Percentiles rank a stretch among this genome's conserved stretches.
phyloP scores from a whole-genome alignment of 2,113 vertebrate species.

The Carassius auratus region DNA sequence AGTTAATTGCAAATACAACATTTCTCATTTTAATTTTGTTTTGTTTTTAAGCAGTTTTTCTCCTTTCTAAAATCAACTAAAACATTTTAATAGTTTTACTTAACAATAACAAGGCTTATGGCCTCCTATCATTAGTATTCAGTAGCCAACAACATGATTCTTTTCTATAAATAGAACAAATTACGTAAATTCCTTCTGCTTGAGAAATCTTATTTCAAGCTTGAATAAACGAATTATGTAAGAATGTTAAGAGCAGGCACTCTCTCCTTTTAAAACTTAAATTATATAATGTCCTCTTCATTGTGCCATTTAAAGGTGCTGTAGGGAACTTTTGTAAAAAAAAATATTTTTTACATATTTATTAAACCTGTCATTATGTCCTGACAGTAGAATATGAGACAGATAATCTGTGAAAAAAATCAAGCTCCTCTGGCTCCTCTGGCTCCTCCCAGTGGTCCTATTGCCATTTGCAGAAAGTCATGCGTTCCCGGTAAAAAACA shows the following conservation, averaged over 20 bases:
- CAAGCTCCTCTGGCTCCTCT: too few relatives aligned
- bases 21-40: background rate
- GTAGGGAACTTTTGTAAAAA: too few relatives aligned
- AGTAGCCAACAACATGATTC: background rate
- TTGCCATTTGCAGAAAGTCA: too few relatives aligned
- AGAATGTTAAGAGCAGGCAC: background rate
- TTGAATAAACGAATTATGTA: background rate
- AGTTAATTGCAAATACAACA: background rate
- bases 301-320: background rate
- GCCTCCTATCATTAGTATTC: background rate
- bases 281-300: background rate
- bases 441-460: too few relatives aligned
- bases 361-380: too few relatives aligned
- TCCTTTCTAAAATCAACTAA: too few relatives aligned
- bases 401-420: too few relatives aligned
- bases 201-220: background rate
- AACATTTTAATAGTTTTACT: background rate
- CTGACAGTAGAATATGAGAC: too few relatives aligned
- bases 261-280: background rate
- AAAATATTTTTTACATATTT: too few relatives aligned
- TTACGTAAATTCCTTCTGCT: background rate
- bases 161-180: background rate
- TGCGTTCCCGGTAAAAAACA: too few relatives aligned
- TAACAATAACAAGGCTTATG: background rate
- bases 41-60: background rate